Base-by-base conservation (phyloP, 2,113 vertebrate genomes). In the Fulica atra region DNA sequence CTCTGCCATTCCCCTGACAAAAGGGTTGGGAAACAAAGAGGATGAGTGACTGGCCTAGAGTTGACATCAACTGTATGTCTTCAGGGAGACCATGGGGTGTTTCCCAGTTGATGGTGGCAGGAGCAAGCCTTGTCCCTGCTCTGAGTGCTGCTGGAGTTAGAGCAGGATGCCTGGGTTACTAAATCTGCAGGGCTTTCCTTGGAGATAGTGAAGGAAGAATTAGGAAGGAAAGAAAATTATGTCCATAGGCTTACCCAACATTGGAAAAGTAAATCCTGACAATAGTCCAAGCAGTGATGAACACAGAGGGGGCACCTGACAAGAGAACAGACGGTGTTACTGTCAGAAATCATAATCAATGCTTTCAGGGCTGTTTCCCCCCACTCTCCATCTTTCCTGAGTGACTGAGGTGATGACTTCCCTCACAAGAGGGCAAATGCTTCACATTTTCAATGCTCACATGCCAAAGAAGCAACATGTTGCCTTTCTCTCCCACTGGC, bases 251-350 rank as follows among this genome's bases (percentile, higher is more conserved):
- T 98, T 98, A 99, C 99, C 99, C 99, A 5, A 97, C 77, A 79
- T 99, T 89, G 1, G 98, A 98, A 88, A 97, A 98, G 83, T 99
- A 97, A 74, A 99, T 98, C 97, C 98, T 99, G 76, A 98, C 95
- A 60, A 99, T 56, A 53, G 98, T 98, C 99, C 99, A 99, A 26
- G 98, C 98, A 60, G 97, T 97, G 97, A 98, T 99, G 97, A 99
- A 99, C 68, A 98, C 89, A 0, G 98, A 97, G 13, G 99, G 99
- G 16, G 98, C 98, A 86, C 99, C 99, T 99, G 97, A 29, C 26
- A 84, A 95, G 51, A 93, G 74, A 96, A 24, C 36, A 87, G 71
- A 78, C 8, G 50, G 38, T 16, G 42, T 20, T 64, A 42, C n/a
- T 31, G 10, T 23, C 78, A 92, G 57, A 86, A 91, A 81, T 31